phyloP scores from a whole-genome alignment of 2,888 invertebrate genomes.

The Sinopyrophorus schimmeli region DNA sequence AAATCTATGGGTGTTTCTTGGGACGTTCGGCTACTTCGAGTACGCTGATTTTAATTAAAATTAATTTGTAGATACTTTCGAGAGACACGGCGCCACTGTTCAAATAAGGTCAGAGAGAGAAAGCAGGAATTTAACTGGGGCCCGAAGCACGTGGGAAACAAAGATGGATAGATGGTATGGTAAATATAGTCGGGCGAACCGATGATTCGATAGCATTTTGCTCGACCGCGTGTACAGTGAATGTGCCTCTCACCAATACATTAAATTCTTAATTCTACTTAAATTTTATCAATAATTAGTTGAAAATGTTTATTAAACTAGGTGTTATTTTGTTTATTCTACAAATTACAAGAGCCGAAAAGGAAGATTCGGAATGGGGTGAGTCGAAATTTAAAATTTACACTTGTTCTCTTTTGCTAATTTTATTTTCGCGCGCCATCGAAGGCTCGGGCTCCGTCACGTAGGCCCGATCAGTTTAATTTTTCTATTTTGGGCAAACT shows the following conservation, averaged over 20 bases:
- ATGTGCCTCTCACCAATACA: slow-evolving; percentile 33
- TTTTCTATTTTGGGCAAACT: slow-evolving; percentile 8
- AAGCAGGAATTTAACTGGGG: too few species aligned
- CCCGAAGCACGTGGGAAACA: too few species aligned
- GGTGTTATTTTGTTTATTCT: slow-evolving; percentile 41
- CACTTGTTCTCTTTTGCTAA: slow-evolving; percentile 29
- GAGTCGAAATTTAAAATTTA: slow-evolving; percentile 40
- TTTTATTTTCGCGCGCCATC: slow-evolving; percentile 44
- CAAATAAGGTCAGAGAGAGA: too few species aligned
- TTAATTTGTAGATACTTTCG: too few species aligned
- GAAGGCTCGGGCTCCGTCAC: slow-evolving; percentile 35
- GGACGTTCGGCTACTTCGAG: too few species aligned
- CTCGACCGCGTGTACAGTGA: slow-evolving; percentile 35
- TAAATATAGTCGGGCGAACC: slow-evolving; percentile 29
- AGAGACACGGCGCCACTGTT: slow-evolving; percentile 24
- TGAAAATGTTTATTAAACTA: slow-evolving; percentile 45
- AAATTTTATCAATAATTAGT: too few species aligned
- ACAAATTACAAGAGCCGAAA: slow-evolving; percentile 31
- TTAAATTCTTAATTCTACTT: slow-evolving; percentile 26
- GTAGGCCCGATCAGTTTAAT: slow-evolving; percentile 35
- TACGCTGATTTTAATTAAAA: too few species aligned
- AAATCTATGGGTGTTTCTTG: too few species aligned
- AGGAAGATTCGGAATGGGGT: slow-evolving; percentile 47
- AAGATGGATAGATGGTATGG: slow-evolving; percentile 16
- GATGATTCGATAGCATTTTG: slow-evolving; percentile 36